Evolutionary conservation across 2,113 vertebrate genomes (phyloP), one percentile per base, ranked within the genome.

Genomic region (Vulpes ferrilata): DNA sequence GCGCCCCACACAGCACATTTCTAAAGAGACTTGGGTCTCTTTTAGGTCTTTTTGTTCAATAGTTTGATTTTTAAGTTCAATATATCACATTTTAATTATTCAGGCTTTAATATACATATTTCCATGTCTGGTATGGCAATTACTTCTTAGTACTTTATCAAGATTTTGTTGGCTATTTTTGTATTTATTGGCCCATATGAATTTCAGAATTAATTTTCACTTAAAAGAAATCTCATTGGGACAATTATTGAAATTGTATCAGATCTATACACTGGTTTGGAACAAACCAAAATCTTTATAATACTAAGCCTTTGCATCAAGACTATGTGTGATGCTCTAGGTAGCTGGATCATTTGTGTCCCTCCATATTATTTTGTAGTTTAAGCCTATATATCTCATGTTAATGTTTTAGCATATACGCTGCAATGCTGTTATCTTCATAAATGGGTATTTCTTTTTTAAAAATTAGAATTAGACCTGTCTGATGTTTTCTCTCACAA

Each of bases 191-290:
- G 55, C 69, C 16, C 17, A 20, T 30, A 38, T 20, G n/a, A 55
- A 82, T 82, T 62, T 82, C n/a, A 89, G 57, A 89, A 83, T 43
- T 84, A 85, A 64, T 51, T 89, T 73, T 55, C 23, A 82, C 53
- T 62, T 82, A 19, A 73, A 82, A 93, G 16, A 73, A 81, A 62
- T 53, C 0, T n/a, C 25, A 82, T 1, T 74, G 65, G 9, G 67
- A 38, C 32, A 55, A 62, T 55, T 32, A 82, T 9, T 82, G 43
- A 23, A 74, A 74, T 19, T 25, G 12, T 25, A 74, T 43, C n/a
- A 89, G 38, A 64, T 53, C 11, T 51, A 19, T 17, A 38, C 38
- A 62, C 9, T 7, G 48, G 12, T 73, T 88, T 88, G 17, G 35
- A 38, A 73, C 27, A 16, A 51, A 64, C 16, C 30, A 55, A 82